phyloP scores from a whole-genome alignment of 2,113 vertebrate genomes.

The Vireo altiloquus region DNA sequence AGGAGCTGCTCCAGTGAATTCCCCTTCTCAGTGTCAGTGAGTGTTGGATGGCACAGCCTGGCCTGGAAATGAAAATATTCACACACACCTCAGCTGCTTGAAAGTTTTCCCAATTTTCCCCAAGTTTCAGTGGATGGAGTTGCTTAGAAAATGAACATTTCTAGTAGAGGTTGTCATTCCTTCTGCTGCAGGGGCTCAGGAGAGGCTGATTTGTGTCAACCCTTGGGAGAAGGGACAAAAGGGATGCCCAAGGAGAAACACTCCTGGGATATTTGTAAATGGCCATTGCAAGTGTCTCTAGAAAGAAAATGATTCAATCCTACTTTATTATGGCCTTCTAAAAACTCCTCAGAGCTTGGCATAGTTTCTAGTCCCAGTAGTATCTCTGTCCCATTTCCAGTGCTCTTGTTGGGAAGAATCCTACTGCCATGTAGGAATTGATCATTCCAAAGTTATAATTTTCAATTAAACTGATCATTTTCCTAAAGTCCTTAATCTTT shows the following conservation, averaged over 20 bases:
- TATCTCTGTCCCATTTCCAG: background rate
- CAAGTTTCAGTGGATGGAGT: background rate
- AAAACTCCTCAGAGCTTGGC: background rate
- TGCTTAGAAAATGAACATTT: background rate
- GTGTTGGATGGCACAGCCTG: background rate
- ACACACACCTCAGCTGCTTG: background rate
- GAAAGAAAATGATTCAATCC: background rate
- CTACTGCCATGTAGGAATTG: background rate
- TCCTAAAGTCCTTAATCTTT: background rate
- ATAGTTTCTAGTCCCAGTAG: background rate
- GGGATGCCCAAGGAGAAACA: background rate
- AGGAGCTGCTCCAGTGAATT: background rate
- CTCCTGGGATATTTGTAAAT: background rate
- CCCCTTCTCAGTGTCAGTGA: background rate
- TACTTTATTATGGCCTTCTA: background rate
- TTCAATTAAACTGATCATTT: background rate
- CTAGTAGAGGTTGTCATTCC: background rate
- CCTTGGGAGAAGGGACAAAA: fast-evolving
- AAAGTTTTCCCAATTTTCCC: background rate
- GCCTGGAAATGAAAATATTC: background rate
- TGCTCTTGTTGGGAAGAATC: background rate
- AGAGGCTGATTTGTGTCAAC: background rate
- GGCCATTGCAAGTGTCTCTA: background rate
- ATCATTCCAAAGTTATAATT: background rate
- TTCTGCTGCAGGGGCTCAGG: background rate